Evolutionary conservation across 2,113 vertebrate genomes (phyloP), one percentile per base, ranked within the genome.

Genomic region (Chauna torquata): DNA sequence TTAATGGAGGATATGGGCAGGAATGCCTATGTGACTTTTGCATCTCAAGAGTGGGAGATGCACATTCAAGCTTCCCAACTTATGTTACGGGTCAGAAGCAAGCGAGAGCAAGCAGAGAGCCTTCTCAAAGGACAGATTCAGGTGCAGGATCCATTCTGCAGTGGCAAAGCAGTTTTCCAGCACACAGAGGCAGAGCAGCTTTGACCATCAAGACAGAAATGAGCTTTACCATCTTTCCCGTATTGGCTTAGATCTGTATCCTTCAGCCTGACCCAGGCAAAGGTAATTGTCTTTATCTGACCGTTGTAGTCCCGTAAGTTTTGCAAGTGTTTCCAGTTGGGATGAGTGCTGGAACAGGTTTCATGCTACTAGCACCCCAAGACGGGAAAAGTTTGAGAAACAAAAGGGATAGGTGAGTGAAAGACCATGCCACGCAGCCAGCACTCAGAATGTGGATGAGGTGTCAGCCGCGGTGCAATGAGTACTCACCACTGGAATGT

Each of bases 391-490:
- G 70, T 49, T 10, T 5, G 38, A 74, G 24, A 65, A 79, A n/a
- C 27, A 90, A 61, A 71, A 82, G 49, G 44, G 27, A 11, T 36
- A 24, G 18, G 42, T 30, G 40, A 70, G 42, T 13, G 40, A 64
- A 40, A 68, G 70, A 32, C 28, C 3, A 0, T 1, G 0, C 30
- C 57, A 36, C 3, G 1, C 27, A 64, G 55, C 40, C 81, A 25
- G 58, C 36, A 12, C 28, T 7, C 7, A 19, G 49, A 2, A 2
- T 12, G 16, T 1, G 3, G 47, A 30, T 15, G 8, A 24, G 1
- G 52, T 4, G 0, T 40, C 16, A 75, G 12, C n/a, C 12, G 2
- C 5, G 0, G 16, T 24, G 5, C 2, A 3, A 38, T 81, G 89
- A 78, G 45, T 54, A 92, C 86, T 82, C 78, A 52, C 62, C 71